Evolutionary conservation across 2,888 invertebrate genomes (phyloP), one percentile per base, ranked within the genome.

Genomic region (Keiferia lycopersicella): DNA sequence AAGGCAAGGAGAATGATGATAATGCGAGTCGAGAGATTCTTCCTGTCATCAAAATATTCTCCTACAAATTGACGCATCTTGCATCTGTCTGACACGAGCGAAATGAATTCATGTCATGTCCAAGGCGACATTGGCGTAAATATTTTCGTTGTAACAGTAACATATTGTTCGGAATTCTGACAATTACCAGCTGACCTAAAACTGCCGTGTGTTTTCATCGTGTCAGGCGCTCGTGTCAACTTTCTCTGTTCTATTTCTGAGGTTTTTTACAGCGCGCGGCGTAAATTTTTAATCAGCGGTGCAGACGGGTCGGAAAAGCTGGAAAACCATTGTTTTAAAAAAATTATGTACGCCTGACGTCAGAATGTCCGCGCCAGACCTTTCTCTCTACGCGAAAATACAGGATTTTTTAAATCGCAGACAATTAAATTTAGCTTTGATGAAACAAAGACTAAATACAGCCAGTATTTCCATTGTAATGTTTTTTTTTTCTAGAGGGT

Each of bases 241-340:
- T 89, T 88, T 88, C 87, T 82, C 86, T 76, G 77, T 78, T 83
- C 88, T 89, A 88, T 88, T 89, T 89, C 78, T 74, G 84, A 78
- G 65, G 64, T 26, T 14, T 22, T 60, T 59, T 66, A 63, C 67
- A 63, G 68, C 62, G 69, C 61, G 74, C 69, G 82, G 80, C 82
- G 83, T 83, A 71, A 71, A 78, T 81, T 80, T 80, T 81, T 81
- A 81, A 84, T 84, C 80, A 76, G 75, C 72, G 63, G 63, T 30
- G 30, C 53, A 14, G 20, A 26, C 26, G 65, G 64, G 69, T 66
- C 68, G 65, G 68, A 41, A 62, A 70, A 77, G 76, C 76, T 80
- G 80, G 73, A 77, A 75, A 79, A 75, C 73, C 34, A 34, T 34
- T 34, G 4, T 34, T 34, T 10, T 34, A 60, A 68, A 68, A 71